Base-by-base conservation (phyloP, 2,888 invertebrate species). In the Rutpela maculata region DNA sequence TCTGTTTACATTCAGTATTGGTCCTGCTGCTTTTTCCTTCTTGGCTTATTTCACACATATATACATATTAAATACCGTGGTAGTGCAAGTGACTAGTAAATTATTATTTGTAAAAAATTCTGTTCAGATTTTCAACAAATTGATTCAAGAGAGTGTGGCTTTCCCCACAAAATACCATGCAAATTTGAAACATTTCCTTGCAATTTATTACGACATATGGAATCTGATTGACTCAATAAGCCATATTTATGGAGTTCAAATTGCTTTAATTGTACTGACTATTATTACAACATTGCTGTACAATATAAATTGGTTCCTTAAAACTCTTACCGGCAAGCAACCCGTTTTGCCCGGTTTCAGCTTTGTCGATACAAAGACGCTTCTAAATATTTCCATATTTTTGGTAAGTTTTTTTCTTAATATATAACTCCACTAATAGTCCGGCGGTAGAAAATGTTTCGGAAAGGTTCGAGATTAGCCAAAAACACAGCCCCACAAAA, bases 221-320 rank as follows among this genome's bases (percentile, higher is more conserved):
- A 60, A 43, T 5, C 1, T 62, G 11, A 26, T 70, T 12, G 50
- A 70, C n/a, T 11, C 19, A 15, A 19, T 70, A 15, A 70, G 38
- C 26, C 17, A 62, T 43, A 38, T 38, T 70, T 70, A 70, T 50
- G 70, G 70, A 12, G 15, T 35, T 50, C 70, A 70, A 59, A 43
- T 70, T 22, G 17, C 60, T 0, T 10, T 38, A 9, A 19, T 70
- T 22, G 17, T 60, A 18, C 12, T 70, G 4, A 22, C 22, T 5
- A 60, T 50, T 19, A 43, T 60, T 6, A 11, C 60, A 10, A 43
- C 43, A 6, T 18, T 70, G 18, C 10, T 70, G 50, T 35, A 70
- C 26, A 60, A 70, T 22, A 50, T 70, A n/a, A 70, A 70, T 18
- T 19, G 7, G 18, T 60, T 70, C n/a, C 18, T 60, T 0, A 70